Evolutionary conservation across 2,797 vertebrate species (phyloP).

Genomic region (Notolabrus celidotus): DNA sequence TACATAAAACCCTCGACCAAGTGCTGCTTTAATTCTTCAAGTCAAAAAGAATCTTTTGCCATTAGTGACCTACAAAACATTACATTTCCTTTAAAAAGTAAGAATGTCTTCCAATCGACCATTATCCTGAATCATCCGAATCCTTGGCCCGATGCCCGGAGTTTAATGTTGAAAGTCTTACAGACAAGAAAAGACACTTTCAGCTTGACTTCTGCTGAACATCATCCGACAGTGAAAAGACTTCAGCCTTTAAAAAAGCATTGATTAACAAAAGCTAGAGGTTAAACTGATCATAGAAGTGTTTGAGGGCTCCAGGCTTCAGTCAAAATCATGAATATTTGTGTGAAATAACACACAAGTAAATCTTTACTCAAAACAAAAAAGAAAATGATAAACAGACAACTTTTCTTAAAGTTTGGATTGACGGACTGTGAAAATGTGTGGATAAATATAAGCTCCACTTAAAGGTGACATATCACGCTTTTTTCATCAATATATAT

Average conservation of each 20-base stretch:
- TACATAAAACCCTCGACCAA: background rate
- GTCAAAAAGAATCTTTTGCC: background rate
- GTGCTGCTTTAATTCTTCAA: constrained; percentile 9
- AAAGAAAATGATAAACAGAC: background rate
- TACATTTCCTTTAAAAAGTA: constrained; percentile 31
- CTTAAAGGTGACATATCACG: too few relatives aligned
- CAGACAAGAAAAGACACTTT: constrained; percentile 20
- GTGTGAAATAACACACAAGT: background rate
- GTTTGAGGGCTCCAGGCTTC: background rate
- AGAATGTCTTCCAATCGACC: constrained; percentile 15
- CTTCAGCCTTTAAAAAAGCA: constrained; percentile 31
- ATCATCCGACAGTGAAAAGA: constrained; percentile 12
- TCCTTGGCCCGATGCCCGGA: constrained; percentile 32
- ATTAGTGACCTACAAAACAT: constrained; percentile 31
- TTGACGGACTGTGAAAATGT: too few relatives aligned
- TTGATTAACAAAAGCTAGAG: constrained; percentile 22
- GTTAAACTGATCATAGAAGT: background rate
- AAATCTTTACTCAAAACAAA: background rate
- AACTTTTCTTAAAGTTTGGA: background rate
- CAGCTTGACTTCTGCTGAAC: constrained; percentile 14
- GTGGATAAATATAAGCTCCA: too few relatives aligned
- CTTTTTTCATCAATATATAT: too few relatives aligned
- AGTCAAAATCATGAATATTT: constrained; percentile 6
- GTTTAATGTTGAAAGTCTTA: constrained; percentile 30
- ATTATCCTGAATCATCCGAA: constrained; percentile 42